These are phyloP conservation scores for Pogonognathellus flavescens DNA, from an alignment of 1,140 invertebrate species.

Conservation along the genomic window DNA sequence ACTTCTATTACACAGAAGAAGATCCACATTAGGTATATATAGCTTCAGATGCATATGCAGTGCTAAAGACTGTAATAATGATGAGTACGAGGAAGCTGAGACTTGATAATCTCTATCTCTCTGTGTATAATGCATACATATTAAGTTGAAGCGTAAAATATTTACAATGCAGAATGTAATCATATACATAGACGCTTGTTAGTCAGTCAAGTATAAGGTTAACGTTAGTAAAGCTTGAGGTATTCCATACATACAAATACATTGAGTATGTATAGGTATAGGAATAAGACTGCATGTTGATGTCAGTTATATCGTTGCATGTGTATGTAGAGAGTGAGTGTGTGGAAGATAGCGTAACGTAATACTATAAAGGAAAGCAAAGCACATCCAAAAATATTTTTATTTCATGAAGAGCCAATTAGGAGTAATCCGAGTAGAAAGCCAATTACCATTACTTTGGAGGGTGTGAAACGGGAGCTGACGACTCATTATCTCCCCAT, in stretches of 20 bases:
- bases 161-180: no score
- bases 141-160: no score
- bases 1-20: no score
- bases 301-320: not conserved
- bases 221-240: no score
- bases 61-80: no score
- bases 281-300: not conserved
- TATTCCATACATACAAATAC: no score
- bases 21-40: not conserved
- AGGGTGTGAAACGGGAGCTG: slow-evolving; percentile 67
- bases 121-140: no score
- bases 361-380: slow-evolving; percentile 8
- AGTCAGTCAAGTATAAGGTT: not conserved
- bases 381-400: slow-evolving; percentile 64
- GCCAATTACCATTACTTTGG: slow-evolving; percentile 66
- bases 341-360: not conserved
- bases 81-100: no score
- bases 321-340: no score
- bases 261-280: no score
- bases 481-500: slow-evolving; percentile 67
- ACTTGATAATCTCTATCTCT: no score
- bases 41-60: not conserved
- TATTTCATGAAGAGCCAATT: slow-evolving; percentile 67
- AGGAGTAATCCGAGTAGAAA: slow-evolving; percentile 67
- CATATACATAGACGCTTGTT: no score